Evolutionary conservation across 2,797 vertebrate species (phyloP).

Genomic region (Epinephelus coioides): DNA sequence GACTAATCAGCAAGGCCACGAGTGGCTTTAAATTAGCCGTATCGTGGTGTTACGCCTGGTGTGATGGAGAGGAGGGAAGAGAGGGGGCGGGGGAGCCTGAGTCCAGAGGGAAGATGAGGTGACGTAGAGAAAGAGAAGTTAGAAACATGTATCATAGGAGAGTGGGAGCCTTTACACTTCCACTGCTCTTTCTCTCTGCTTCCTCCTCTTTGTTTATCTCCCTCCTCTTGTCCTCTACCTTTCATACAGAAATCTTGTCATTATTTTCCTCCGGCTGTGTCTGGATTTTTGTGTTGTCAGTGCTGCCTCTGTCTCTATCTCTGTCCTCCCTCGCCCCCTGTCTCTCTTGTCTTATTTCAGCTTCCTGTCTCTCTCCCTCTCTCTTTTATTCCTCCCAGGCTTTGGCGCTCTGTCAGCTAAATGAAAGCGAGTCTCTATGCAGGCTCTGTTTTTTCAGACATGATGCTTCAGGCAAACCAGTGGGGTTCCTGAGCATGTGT

Average conservation of each 20-base stretch:
- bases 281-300: constrained; percentile 45
- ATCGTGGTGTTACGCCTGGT: constrained; percentile 49
- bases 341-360: constrained; percentile 48
- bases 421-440: constrained; percentile 53
- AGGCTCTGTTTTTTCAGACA: constrained; percentile 47
- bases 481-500: constrained; percentile 73
- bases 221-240: constrained; percentile 27
- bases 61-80: constrained; percentile 56
- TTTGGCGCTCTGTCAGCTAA: constrained; percentile 46
- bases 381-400: constrained; percentile 45
- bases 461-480: constrained; percentile 57
- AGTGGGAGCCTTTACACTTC: constrained; percentile 1
- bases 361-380: constrained; percentile 32
- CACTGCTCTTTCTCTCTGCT: neutral
- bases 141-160: neutral
- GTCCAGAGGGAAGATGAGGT: constrained; percentile 37
- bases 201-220: neutral
- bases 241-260: constrained; percentile 13
- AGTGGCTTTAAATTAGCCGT: constrained; percentile 75
- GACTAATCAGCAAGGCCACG: constrained; percentile 75
- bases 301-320: constrained; percentile 21
- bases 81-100: neutral
- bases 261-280: constrained; percentile 29
- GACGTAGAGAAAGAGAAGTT: constrained; percentile 13
- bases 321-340: constrained; percentile 42